Percentiles rank a stretch among this genome's conserved stretches.
Evolutionary conservation across 1,140 invertebrate species (phyloP).

Genomic region (Drosophila murphyi): DNA sequence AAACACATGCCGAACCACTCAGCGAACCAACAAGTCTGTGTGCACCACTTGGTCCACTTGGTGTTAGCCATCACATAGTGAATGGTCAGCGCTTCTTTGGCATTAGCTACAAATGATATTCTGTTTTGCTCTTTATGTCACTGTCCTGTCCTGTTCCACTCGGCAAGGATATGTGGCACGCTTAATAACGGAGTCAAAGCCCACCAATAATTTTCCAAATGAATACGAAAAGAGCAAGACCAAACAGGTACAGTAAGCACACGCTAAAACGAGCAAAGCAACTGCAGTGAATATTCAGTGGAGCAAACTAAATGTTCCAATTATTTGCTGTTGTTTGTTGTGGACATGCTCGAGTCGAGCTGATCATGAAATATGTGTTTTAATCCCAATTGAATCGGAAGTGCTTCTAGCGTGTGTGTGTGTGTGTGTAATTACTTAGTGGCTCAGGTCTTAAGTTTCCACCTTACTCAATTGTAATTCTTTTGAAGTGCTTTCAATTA

Average conservation of each 20-base stretch:
- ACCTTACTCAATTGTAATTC: constrained; percentile 6
- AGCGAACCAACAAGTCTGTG: background rate
- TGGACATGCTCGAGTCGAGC: too few relatives aligned
- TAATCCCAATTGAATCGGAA: too few relatives aligned
- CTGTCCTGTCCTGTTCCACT: background rate
- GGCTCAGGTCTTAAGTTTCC: constrained; percentile 17
- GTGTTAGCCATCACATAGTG: constrained; percentile 30
- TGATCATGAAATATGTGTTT: too few relatives aligned
- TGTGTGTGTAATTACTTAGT: constrained; percentile 19
- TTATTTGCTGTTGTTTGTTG: too few relatives aligned
- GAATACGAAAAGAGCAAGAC: constrained; percentile 30
- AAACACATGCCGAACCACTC: too few relatives aligned
- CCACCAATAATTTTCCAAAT: constrained; percentile 19
- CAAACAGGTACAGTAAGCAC: constrained; percentile 12
- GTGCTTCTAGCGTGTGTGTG: too few relatives aligned
- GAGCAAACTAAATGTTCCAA: too few relatives aligned
- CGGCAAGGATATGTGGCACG: constrained; percentile 3
- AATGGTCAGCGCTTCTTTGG: constrained; percentile 46
- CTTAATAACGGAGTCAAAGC: constrained; percentile 22
- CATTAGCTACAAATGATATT: constrained; percentile 42
- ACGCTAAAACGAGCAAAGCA: background rate
- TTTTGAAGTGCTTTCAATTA: constrained; percentile 10
- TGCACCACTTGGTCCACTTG: constrained; percentile 25
- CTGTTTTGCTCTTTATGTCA: background rate
- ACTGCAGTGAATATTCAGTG: too few relatives aligned